Evolutionary conservation across 2,113 vertebrate species (phyloP), one percentile per base, ranked within the genome.

Genomic region (Tupaia tana): DNA sequence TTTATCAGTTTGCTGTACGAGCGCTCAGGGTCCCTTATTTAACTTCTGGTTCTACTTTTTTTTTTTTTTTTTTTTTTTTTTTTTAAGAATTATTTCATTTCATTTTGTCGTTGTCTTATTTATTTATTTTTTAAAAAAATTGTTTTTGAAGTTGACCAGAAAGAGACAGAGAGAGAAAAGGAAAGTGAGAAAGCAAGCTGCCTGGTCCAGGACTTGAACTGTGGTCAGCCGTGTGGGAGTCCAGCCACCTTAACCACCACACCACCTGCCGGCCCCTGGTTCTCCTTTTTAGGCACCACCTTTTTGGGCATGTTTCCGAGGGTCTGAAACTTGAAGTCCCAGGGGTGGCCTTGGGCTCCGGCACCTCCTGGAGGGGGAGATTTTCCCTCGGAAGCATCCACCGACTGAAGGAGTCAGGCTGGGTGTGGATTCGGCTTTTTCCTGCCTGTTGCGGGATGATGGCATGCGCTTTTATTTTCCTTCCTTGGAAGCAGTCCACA

Each of bases 231-330:
- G 43, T 43, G 43, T 43, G 43, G 43, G 43, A 43, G 43, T 43
- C 43, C 43, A 43, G 43, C 43, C 43, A 43, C 43, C 43, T 43
- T 43, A 43, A 43, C 43, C 43, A 43, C 43, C 43, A 43, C 43
- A 43, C 43, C 43, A 43, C 43, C 43, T 43, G 43, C 43, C 43
- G 5, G 43, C 43, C 43, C 43, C 43, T 43, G 43, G 64, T 27
- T 70, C 67, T 31, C 71, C 11, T 73, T 91, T 95, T 92, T 71
- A 34, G 77, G 84, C 75, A n/a, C 29, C 85, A 91, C 96, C 67
- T 43, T 43, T 43, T 43, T 67, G 90, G 67, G 61, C 8, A 18
- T 31, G 3, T 59, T 92, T 73, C 64, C 22, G n/a, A 80, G 61
- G 58, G 24, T 93, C 56, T 19, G 25, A 59, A 74, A 88, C 66